phyloP scores from a whole-genome alignment of 2,797 vertebrate species.

The Gouania willdenowi region DNA sequence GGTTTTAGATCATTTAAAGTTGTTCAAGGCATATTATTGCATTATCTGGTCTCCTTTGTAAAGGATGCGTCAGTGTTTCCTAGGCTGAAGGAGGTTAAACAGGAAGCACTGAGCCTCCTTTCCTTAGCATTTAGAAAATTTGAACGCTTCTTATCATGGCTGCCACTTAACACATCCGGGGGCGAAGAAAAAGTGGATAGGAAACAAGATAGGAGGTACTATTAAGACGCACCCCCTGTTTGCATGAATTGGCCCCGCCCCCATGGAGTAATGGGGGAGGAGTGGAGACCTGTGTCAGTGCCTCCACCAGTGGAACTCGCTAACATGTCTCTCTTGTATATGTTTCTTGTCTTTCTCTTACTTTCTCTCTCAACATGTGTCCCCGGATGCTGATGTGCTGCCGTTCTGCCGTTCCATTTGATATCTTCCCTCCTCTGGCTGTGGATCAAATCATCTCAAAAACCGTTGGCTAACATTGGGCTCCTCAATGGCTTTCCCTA shows the following conservation, averaged over 20 bases:
- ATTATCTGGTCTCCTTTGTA: no score
- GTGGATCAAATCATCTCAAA: constrained; percentile 67
- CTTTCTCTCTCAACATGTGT: constrained; percentile 79
- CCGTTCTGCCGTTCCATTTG: constrained; percentile 71
- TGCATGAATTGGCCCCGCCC: constrained; percentile 55
- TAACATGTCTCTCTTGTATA: constrained; percentile 73
- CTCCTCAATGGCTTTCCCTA: constrained; percentile 60
- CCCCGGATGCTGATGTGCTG: constrained; percentile 68
- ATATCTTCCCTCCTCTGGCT: constrained; percentile 62
- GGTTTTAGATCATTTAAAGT: no score
- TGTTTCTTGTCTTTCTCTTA: constrained; percentile 78
- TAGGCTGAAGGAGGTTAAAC: no score
- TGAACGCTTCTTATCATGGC: no score
- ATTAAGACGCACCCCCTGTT: no score
- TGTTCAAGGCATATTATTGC: no score
- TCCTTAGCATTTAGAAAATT: no score
- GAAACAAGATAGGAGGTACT: no score
- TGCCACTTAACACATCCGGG: no score
- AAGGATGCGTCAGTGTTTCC: no score
- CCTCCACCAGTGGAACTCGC: constrained; percentile 42
- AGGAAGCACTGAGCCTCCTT: no score
- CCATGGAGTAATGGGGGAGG: constrained; percentile 55
- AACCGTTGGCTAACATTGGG: constrained; percentile 68
- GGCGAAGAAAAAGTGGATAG: no score
- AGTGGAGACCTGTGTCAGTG: constrained; percentile 65